phyloP scores from a whole-genome alignment of 2,888 invertebrate genomes.

The Leptinotarsa tumamoca region DNA sequence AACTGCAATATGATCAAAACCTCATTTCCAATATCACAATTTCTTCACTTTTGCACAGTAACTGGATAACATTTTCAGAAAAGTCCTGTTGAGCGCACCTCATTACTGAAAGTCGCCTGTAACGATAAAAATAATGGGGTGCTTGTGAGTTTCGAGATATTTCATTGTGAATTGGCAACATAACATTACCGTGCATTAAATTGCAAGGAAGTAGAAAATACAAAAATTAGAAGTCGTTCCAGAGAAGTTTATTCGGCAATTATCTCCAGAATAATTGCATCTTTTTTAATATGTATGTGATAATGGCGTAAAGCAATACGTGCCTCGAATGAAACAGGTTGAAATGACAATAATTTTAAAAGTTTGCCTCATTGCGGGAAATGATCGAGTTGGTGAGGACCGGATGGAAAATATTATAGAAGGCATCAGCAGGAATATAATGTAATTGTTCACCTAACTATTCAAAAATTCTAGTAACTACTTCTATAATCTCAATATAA shows the following conservation, averaged over 20 bases:
- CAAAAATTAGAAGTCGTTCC: slow-evolving; percentile 49
- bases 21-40: not conserved
- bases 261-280: slow-evolving; percentile 57
- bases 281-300: slow-evolving; percentile 60
- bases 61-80: not conserved
- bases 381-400: not conserved
- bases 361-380: not conserved
- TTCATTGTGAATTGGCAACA: slow-evolving; percentile 29
- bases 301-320: slow-evolving; percentile 59
- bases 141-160: slow-evolving; percentile 23
- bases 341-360: slow-evolving; percentile 48
- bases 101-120: slow-evolving; percentile 6
- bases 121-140: slow-evolving; percentile 16
- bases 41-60: not conserved
- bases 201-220: slow-evolving; percentile 33
- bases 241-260: slow-evolving; percentile 58
- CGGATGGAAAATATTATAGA: not conserved
- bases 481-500: too few species aligned
- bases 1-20: not conserved
- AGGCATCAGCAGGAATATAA: not conserved
- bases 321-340: slow-evolving; percentile 55
- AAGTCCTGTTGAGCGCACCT: not conserved
- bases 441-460: too few species aligned
- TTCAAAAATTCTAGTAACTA: too few species aligned
- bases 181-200: slow-evolving; percentile 14